A percentile compares a stretch with the other conserved stretches of the same genome.
Evolutionary conservation across 2,797 vertebrate genomes (phyloP).

Genomic region (Chromobotia macracanthus): DNA sequence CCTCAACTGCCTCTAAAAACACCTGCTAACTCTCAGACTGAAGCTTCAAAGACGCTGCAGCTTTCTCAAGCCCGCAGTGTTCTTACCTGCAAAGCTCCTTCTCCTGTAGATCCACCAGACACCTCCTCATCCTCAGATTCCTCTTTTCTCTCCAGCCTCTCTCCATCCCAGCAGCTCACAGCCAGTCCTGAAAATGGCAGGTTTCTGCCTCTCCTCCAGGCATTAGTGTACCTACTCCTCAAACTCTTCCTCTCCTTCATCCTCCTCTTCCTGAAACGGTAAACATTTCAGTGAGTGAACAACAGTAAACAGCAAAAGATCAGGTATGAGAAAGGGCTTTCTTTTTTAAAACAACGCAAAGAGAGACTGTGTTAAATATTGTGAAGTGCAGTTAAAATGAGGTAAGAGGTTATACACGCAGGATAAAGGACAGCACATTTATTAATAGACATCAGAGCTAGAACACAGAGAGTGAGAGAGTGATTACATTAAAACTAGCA

Average conservation of each 20-base stretch:
- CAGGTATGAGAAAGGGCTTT: no score
- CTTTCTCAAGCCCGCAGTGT: slow-evolving; percentile 8
- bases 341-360: neutral
- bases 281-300: slow-evolving; percentile 60
- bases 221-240: slow-evolving; percentile 73
- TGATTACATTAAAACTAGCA: slow-evolving; percentile 21
- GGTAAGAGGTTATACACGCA: slow-evolving; percentile 62
- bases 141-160: slow-evolving; percentile 47
- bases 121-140: slow-evolving; percentile 31
- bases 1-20: neutral
- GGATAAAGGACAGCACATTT: slow-evolving; percentile 50
- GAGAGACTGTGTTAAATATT: neutral
- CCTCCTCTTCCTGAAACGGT: slow-evolving; percentile 70
- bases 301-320: no score
- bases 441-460: slow-evolving; percentile 60
- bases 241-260: slow-evolving; percentile 74
- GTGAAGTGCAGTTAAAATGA: neutral
- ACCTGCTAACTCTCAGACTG: neutral
- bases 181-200: slow-evolving; percentile 8
- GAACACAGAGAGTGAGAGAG: neutral
- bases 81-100: slow-evolving; percentile 51
- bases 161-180: slow-evolving; percentile 31
- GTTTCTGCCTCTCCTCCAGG: slow-evolving; percentile 65
- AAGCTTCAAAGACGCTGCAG: neutral
- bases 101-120: slow-evolving; percentile 33